Base-by-base conservation (phyloP, 2,113 vertebrate species). In the Plestiodon gilberti region DNA sequence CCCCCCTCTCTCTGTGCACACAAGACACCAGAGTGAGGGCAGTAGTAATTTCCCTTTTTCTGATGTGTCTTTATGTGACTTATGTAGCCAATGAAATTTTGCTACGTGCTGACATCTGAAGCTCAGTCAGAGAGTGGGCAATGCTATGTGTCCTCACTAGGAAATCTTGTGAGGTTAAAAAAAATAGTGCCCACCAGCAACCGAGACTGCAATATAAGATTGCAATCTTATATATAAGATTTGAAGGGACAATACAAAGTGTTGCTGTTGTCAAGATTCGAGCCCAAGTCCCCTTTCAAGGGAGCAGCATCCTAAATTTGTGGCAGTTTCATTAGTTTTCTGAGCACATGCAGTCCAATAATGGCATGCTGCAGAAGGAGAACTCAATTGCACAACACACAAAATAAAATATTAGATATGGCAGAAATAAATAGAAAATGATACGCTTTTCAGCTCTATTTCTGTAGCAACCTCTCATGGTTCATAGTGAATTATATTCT, bases 401-500 rank as follows among this genome's bases (percentile, higher is more conserved):
- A 81, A 35, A 89, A 17, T 28, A 38, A 82, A 92, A 87, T 82
- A 87, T 85, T 22, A 89, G 62, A 77, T 85, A 89, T 55, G 92
- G 38, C 2, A 87, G 17, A 48, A 91, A 70, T 88, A 92, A 94
- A 93, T 30, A 64, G 43, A 88, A 91, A 91, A 86, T 61, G 74
- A 67, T 74, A 77, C 33, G 64, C 65, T 88, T 88, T 89, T 82
- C 90, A 67, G 23, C 55, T 84, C 55, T 91, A 23, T 20, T 85
- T 93, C 25, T 86, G 77, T 43, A 93, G 25, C 18, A 78, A 86
- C 4, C 79, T 93, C 92, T 93, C 65, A 87, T 84, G 82, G 78
- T 87, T 94, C 10, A 8, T 23, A 92, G 81, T 92, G 88, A 95
- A 84, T 93, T 93, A 92, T 83, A 75, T 79, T 79, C 82, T 80